Conservation (phyloP, 2,113 vertebrate genomes). For the Xiphophorus maculatus region DNA sequence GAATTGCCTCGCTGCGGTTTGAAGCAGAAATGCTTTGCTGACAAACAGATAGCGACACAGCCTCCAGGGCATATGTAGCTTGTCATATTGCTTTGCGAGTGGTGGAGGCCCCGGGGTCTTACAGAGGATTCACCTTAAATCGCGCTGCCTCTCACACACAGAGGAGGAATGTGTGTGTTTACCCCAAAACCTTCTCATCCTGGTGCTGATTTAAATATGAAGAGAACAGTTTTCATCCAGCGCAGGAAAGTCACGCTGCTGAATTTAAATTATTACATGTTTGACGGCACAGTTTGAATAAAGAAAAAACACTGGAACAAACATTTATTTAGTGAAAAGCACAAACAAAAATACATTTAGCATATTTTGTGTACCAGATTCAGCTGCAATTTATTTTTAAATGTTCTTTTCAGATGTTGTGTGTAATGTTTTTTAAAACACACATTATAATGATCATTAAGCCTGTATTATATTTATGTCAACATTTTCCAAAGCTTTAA, state of each 20-base stretch:
- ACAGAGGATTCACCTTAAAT: constrained; percentile 64
- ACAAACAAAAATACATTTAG: neutral
- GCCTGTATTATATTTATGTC: neutral
- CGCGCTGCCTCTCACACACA: constrained; percentile 33
- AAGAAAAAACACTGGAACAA: neutral
- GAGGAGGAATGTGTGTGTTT: constrained; percentile 33
- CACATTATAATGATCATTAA: neutral
- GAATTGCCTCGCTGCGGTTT: constrained; percentile 51
- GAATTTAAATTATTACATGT: neutral
- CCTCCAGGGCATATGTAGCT: constrained; percentile 56
- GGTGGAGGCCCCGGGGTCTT: constrained; percentile 47
- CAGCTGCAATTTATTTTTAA: neutral
- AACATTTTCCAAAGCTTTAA: neutral
- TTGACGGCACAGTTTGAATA: neutral
- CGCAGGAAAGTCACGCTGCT: neutral
- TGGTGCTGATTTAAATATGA: constrained; percentile 9
- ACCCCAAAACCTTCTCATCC: constrained; percentile 2
- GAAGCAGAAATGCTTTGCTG: constrained; percentile 66
- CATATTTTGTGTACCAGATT: no score
- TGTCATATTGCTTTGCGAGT: constrained; percentile 61
- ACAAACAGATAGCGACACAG: constrained; percentile 65
- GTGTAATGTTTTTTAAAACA: no score
- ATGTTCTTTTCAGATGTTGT: neutral
- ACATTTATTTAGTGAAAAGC: neutral
- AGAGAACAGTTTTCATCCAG: neutral